Evolutionary conservation across 2,797 vertebrate genomes (phyloP), one percentile per base, ranked within the genome.

Genomic region (Glyptemys insculpta): DNA sequence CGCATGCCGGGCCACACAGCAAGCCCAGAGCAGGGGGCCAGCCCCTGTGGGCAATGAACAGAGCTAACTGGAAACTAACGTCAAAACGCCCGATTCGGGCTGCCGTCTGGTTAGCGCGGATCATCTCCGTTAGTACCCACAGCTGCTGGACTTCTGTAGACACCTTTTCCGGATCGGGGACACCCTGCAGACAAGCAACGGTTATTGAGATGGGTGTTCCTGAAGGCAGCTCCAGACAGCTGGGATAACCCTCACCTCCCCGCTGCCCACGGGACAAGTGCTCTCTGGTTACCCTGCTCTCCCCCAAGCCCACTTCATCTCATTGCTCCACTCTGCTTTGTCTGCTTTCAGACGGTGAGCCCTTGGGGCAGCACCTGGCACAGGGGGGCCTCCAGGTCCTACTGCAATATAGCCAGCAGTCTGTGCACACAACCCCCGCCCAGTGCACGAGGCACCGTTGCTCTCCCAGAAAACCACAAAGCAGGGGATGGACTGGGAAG

Each of bases 101-200:
- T 0, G 98, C 98, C 5, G 98, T 99, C 95, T 99, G 99, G 97
- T 98, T 99, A 96, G 98, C 99, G 94, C 98, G 99, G 98, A 99
- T 99, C 97, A 99, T 99, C 96, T 99, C 99, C 0, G 99, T 99
- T 96, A 99, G 98, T 50, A 99, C 99, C 99, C 99, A 99, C 99
- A 99, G 99, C 96, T 99, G 99, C 98, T 99, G 99, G 52, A 99
- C 98, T 82, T 99, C 99, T 1, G 99, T 99, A 0, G 99, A 99
- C 5, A 99, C 99, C 1, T 98, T 98, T 96, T 98, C 98, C 0
- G 99, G 99, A 95, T 99, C 98, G 0, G 99, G 99, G 83, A 99
- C 98, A 76, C 98, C 99, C 99, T 99, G 96, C 65, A 97, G 96
- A 94, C 72, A 98, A 97, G 86, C 5, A 54, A 76, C 2, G n/a